Evolutionary conservation across 1,140 invertebrate species (phyloP).

Genomic region (Galendromus occidentalis): DNA sequence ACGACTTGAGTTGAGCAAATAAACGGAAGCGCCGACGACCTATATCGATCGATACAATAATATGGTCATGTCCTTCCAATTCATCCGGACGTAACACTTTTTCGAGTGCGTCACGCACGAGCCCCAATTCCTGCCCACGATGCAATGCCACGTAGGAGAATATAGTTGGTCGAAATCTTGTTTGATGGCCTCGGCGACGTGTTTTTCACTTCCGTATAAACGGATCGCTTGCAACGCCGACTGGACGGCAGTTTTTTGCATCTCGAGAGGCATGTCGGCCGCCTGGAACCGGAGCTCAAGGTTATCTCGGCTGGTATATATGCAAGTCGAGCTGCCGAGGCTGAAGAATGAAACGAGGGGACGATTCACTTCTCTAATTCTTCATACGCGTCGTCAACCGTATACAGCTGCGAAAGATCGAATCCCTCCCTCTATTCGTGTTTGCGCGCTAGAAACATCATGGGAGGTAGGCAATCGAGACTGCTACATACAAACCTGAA

Average conservation of each 20-base stretch:
- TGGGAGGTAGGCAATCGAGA: too few species aligned
- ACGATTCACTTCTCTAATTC: too few species aligned
- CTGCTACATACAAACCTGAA: not conserved
- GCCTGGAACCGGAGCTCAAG: conserved; percentile 22
- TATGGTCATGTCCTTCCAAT: conserved; percentile 22
- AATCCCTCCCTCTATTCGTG: too few species aligned
- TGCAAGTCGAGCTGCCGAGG: too few species aligned
- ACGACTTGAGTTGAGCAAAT: too few species aligned
- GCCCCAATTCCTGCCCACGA: conserved; percentile 23
- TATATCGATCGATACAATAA: conserved; percentile 22
- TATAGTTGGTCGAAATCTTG: conserved; percentile 23
- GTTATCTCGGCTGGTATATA: too few species aligned
- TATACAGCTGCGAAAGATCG: too few species aligned
- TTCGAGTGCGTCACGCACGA: conserved; percentile 23
- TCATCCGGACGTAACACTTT: conserved; percentile 21
- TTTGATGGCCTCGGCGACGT: conserved; percentile 23
- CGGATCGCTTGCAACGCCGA: conserved; percentile 20
- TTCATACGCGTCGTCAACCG: too few species aligned
- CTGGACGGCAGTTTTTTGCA: conserved; percentile 21
- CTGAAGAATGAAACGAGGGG: too few species aligned
- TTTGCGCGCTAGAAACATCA: too few species aligned
- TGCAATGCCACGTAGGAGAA: conserved; percentile 23
- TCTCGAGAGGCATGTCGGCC: conserved; percentile 22
- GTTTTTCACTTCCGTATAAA: conserved; percentile 22
- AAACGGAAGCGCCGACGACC: too few species aligned